Evolutionary conservation across 2,888 invertebrate species (phyloP).

Genomic region (Dynastes maya): DNA sequence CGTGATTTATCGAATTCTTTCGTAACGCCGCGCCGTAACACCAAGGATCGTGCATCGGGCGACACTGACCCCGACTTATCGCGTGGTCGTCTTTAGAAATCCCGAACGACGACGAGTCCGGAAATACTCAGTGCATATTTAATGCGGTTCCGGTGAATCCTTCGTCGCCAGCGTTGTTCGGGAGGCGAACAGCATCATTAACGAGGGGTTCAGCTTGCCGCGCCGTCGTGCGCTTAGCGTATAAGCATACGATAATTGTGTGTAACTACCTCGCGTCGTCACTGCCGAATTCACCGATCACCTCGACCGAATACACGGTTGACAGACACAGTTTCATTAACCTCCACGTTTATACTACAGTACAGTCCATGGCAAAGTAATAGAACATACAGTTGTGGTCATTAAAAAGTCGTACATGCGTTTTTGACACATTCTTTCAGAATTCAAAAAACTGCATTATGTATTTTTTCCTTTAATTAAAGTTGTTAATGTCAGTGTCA

Average conservation of each 20-base stretch:
- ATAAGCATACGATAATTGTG: neutral
- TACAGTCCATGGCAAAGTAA: too few relatives aligned
- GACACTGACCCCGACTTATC: slow-evolving; percentile 13
- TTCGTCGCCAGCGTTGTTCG: slow-evolving; percentile 15
- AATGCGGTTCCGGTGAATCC: slow-evolving; percentile 39
- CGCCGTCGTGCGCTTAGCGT: neutral
- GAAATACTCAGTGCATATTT: slow-evolving; percentile 34
- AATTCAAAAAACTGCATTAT: too few relatives aligned
- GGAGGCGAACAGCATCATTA: neutral
- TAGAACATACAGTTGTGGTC: too few relatives aligned
- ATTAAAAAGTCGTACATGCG: too few relatives aligned
- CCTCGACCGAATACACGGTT: neutral
- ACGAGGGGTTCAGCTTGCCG: neutral
- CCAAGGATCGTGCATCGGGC: neutral
- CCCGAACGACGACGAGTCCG: neutral
- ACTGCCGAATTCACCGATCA: neutral
- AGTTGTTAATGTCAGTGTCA: too few relatives aligned
- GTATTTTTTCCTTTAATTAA: too few relatives aligned
- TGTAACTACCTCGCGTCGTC: neutral
- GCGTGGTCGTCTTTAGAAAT: slow-evolving; percentile 18
- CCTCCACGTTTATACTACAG: neutral
- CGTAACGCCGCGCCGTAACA: neutral
- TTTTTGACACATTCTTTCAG: too few relatives aligned
- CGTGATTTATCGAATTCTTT: slow-evolving; percentile 2
- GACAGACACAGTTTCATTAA: neutral